phyloP scores from a whole-genome alignment of 2,888 invertebrate species.

The Pollenia angustigena region DNA sequence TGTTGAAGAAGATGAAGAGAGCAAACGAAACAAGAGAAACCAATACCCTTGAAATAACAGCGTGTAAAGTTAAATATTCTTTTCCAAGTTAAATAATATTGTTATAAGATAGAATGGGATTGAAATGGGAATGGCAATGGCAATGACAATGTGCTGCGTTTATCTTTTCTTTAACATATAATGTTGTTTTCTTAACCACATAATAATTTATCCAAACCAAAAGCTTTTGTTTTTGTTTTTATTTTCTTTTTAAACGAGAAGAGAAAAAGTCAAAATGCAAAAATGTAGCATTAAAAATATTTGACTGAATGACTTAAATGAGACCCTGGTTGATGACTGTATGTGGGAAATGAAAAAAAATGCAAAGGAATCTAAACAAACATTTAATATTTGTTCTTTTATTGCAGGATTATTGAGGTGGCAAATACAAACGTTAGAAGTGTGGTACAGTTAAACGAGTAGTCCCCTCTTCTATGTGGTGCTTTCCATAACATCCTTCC shows the following conservation, averaged over 20 bases:
- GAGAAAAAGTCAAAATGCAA: constrained; percentile 10
- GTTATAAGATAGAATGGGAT: background rate
- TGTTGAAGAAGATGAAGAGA: constrained; percentile 26
- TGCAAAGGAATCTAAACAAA: constrained; percentile 20
- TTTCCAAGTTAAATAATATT: background rate
- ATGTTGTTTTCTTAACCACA: constrained; percentile 68
- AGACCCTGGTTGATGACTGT: constrained; percentile 18
- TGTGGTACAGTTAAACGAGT: constrained; percentile 6
- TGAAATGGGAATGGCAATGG: constrained; percentile 1
- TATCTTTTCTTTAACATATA: constrained; percentile 48
- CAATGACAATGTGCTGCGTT: constrained; percentile 1
- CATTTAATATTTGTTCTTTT: constrained; percentile 52
- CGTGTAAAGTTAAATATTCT: constrained; percentile 29
- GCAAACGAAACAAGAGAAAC: constrained; percentile 32
- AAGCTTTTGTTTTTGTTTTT: constrained; percentile 53
- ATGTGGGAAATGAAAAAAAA: background rate
- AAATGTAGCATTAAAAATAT: constrained; percentile 45
- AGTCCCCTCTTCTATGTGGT: no score
- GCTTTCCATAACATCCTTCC: no score
- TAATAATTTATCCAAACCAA: constrained; percentile 71
- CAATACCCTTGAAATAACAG: constrained; percentile 5
- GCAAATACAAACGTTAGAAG: constrained; percentile 23
- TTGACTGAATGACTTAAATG: constrained; percentile 53
- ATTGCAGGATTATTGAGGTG: constrained; percentile 57
- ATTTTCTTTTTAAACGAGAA: background rate